phyloP scores from a whole-genome alignment of 2,888 invertebrate genomes.

The Mesochorus sp. region DNA sequence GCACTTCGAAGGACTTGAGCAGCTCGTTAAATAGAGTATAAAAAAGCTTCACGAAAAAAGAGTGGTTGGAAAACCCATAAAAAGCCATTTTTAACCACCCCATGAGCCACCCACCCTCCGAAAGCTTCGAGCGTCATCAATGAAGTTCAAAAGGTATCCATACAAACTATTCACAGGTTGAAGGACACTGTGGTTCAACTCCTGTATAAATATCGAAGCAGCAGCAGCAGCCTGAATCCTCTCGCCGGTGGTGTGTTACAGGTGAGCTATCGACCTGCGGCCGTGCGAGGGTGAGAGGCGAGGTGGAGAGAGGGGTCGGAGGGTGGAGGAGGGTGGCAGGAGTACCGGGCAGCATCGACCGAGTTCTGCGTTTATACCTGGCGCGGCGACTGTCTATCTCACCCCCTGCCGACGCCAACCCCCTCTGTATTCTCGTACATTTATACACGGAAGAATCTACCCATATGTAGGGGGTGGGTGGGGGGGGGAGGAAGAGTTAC shows the following conservation, averaged over 20 bases:
- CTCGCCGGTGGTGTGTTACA: constrained; percentile 68
- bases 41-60: too few species aligned
- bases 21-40: too few species aligned
- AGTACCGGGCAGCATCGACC: constrained; percentile 82
- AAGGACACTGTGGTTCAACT: constrained; percentile 66
- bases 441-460: constrained; percentile 6
- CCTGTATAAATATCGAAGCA: constrained; percentile 47
- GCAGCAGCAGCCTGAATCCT: constrained; percentile 60
- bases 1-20: too few species aligned
- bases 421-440: background rate
- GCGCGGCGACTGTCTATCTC: constrained; percentile 58
- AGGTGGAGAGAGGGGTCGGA: background rate
- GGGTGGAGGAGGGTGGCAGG: constrained; percentile 71
- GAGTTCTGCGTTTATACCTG: constrained; percentile 74
- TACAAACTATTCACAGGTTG: constrained; percentile 58
- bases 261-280: constrained; percentile 80
- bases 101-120: too few species aligned
- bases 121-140: too few species aligned
- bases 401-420: constrained; percentile 8
- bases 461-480: too few species aligned
- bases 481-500: too few species aligned
- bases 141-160: constrained; percentile 4
- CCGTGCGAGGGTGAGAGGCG: background rate
- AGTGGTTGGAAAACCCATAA: too few species aligned
- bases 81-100: too few species aligned